Evolutionary conservation across 2,888 invertebrate species (phyloP).

Genomic region (Acleris emargana): DNA sequence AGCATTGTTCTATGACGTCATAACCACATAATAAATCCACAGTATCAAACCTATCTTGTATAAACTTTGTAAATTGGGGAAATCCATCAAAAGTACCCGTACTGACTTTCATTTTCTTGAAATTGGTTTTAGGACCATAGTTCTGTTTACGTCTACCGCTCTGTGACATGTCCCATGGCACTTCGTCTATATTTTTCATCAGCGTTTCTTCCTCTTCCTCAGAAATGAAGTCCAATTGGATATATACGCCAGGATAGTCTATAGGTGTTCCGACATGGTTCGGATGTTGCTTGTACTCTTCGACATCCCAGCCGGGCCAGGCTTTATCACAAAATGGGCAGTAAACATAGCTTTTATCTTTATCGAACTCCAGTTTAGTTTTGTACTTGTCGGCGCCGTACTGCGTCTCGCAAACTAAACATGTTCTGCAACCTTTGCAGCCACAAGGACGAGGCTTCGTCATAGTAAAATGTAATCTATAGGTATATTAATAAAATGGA

Average conservation of each 20-base stretch:
- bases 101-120: constrained; percentile 94
- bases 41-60: constrained; percentile 89
- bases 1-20: constrained; percentile 96
- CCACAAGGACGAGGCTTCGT: constrained; percentile 91
- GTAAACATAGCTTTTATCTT: constrained; percentile 86
- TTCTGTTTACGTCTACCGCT: constrained; percentile 99
- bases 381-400: constrained; percentile 70
- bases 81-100: constrained; percentile 93
- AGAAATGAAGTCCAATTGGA: constrained; percentile 89
- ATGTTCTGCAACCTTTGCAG: constrained; percentile 96
- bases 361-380: constrained; percentile 68
- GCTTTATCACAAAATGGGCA: constrained; percentile 90
- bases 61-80: constrained; percentile 89
- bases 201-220: constrained; percentile 87
- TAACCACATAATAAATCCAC: constrained; percentile 87
- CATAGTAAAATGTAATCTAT: constrained; percentile 61
- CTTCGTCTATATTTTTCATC: constrained; percentile 87
- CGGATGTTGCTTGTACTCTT: constrained; percentile 86
- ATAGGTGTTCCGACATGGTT: constrained; percentile 85
- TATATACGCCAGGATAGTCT: constrained; percentile 87
- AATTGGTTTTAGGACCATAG: constrained; percentile 99
- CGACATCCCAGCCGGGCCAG: constrained; percentile 88
- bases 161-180: constrained; percentile 96
- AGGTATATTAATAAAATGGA: constrained; percentile 22
- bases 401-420: constrained; percentile 92